Conservation (phyloP, 30 jellyfish, hydroid and myxozoan genomes). For the Hydra vulgaris region DNA sequence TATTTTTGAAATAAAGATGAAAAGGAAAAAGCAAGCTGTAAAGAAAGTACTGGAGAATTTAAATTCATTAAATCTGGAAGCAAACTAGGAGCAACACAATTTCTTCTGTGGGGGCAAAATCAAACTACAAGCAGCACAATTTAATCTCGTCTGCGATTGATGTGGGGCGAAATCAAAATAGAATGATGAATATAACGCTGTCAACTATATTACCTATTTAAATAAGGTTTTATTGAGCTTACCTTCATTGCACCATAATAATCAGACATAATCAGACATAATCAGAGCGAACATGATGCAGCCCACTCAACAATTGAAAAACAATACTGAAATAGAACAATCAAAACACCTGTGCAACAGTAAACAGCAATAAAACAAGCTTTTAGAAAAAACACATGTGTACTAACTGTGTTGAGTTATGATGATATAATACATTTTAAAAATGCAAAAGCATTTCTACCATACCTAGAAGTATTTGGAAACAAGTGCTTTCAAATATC, state of each 20-base stretch:
- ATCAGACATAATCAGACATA: too few species aligned
- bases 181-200: not conserved
- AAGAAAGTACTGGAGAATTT: not conserved
- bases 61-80: not conserved
- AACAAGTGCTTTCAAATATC: not conserved
- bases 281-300: not conserved
- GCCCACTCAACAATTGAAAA: not conserved
- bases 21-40: not conserved
- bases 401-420: not conserved
- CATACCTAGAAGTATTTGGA: not conserved
- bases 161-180: not conserved
- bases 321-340: conserved; percentile 2
- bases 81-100: not conserved
- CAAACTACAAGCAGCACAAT: not conserved
- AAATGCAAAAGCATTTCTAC: not conserved
- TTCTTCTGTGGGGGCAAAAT: too few species aligned
- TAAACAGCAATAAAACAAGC: not conserved
- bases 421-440: not conserved
- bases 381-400: not conserved
- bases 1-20: not conserved
- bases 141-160: not conserved
- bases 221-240: not conserved
- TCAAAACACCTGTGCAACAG: not conserved
- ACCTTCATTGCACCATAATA: not conserved
- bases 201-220: not conserved